A percentile compares a stretch with the other conserved stretches of the same genome.
Evolutionary conservation across 1,140 invertebrate species (phyloP).

Genomic region (Drosophila melanica): DNA sequence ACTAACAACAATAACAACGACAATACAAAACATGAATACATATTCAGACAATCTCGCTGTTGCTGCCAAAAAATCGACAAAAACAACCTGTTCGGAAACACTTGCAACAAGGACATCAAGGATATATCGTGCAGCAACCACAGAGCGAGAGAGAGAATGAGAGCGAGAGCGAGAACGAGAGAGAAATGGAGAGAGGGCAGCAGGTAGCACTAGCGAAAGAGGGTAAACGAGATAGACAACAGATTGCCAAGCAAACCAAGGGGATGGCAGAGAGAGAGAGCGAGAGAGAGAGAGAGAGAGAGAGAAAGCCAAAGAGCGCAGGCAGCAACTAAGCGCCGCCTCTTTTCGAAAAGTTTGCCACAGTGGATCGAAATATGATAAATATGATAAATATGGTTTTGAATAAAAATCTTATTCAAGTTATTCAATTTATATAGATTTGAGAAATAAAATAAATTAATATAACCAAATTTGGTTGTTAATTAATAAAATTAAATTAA

Average conservation of each 20-base stretch:
- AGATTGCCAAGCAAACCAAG: slow-evolving; percentile 21
- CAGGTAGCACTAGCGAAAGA: slow-evolving; percentile 33
- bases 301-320: slow-evolving; percentile 37
- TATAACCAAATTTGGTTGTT: too few relatives aligned
- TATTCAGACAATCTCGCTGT: slow-evolving; percentile 77
- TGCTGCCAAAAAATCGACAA: slow-evolving; percentile 83
- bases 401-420: too few relatives aligned
- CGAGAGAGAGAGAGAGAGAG: too few relatives aligned
- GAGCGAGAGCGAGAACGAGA: slow-evolving; percentile 23
- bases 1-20: slow-evolving; percentile 45
- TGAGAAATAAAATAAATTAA: too few relatives aligned
- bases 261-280: slow-evolving; percentile 50
- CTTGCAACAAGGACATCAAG: slow-evolving; percentile 80
- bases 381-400: too few relatives aligned
- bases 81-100: slow-evolving; percentile 84
- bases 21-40: slow-evolving; percentile 69
- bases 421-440: too few relatives aligned
- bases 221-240: slow-evolving; percentile 49
- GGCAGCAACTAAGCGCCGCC: slow-evolving; percentile 64
- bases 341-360: slow-evolving; percentile 61
- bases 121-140: slow-evolving; percentile 28
- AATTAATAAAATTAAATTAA: too few relatives aligned
- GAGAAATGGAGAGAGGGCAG: slow-evolving; percentile 1
- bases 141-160: slow-evolving; percentile 18
- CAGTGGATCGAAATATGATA: slow-evolving; percentile 33